Evolutionary conservation across 2,888 invertebrate genomes (phyloP).

Genomic region (Branchipolynoe longqiensis): DNA sequence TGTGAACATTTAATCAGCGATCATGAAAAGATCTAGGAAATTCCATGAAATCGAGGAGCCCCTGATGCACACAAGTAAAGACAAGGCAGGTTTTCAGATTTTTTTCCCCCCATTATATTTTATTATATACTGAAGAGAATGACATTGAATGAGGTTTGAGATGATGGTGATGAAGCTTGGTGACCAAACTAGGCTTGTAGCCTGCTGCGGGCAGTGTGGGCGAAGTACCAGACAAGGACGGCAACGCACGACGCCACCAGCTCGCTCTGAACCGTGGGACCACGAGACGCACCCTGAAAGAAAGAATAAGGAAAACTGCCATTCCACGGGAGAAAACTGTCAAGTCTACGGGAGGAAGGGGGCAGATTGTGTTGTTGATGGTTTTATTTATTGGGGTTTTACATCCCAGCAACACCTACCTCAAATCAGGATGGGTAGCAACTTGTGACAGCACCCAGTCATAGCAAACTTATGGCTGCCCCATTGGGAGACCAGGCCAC

Average conservation of each 20-base stretch:
- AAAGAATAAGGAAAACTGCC: too few relatives aligned
- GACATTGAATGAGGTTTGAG: too few relatives aligned
- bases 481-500: too few relatives aligned
- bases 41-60: background rate
- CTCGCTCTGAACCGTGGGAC: constrained; percentile 96
- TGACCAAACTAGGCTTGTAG: constrained; percentile 60
- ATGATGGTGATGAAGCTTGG: constrained; percentile 3
- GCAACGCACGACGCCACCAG: constrained; percentile 91
- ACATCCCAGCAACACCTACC: too few relatives aligned
- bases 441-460: too few relatives aligned
- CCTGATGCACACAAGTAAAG: background rate
- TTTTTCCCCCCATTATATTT: background rate
- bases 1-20: too few relatives aligned
- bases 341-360: background rate
- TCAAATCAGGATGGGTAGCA: too few relatives aligned
- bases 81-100: background rate
- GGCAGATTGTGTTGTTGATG: too few relatives aligned
- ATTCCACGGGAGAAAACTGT: background rate
- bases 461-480: too few relatives aligned
- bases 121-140: background rate
- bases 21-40: background rate
- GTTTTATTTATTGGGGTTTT: too few relatives aligned
- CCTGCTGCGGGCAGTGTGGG: constrained; percentile 84
- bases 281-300: constrained; percentile 89
- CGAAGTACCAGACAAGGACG: constrained; percentile 91